A percentile compares a stretch with the other conserved stretches of the same genome.
Conservation (phyloP, 2,797 vertebrate species). For the Paedocypris micromegethes region DNA sequence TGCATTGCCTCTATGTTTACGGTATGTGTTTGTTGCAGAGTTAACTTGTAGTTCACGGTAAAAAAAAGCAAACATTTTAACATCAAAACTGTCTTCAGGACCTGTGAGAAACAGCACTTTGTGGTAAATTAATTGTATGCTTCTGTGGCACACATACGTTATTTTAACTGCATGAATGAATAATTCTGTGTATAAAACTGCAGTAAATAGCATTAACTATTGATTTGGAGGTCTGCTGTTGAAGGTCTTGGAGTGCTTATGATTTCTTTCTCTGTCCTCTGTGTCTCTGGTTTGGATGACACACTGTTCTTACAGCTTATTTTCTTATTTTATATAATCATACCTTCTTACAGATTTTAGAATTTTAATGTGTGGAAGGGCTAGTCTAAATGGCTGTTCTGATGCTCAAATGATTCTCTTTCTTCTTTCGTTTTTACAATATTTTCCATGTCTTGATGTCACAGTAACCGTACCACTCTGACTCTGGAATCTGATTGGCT, state of each 20-base stretch:
- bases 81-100: slow-evolving; percentile 3
- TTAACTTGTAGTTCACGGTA: slow-evolving; percentile 17
- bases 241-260: not conserved
- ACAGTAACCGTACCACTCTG: slow-evolving; percentile 24
- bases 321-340: no score
- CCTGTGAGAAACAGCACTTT: not conserved
- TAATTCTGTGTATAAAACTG: slow-evolving; percentile 4
- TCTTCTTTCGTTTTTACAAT: not conserved
- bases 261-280: not conserved
- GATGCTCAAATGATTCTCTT: not conserved
- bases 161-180: slow-evolving; percentile 13
- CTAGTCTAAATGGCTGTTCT: no score
- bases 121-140: not conserved
- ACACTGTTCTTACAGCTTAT: not conserved
- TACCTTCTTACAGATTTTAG: not conserved
- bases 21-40: slow-evolving; percentile 8
- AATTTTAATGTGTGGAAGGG: no score
- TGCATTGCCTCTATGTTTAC: slow-evolving; percentile 9
- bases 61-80: slow-evolving; percentile 1
- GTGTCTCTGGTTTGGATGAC: not conserved
- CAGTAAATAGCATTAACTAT: slow-evolving; percentile 2
- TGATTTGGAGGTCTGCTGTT: not conserved
- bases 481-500: slow-evolving; percentile 19
- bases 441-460: slow-evolving; percentile 25
- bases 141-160: not conserved